Evolutionary conservation across 2,797 vertebrate species (phyloP), one percentile per base, ranked within the genome.

Genomic region (Cryptoprocta ferox): DNA sequence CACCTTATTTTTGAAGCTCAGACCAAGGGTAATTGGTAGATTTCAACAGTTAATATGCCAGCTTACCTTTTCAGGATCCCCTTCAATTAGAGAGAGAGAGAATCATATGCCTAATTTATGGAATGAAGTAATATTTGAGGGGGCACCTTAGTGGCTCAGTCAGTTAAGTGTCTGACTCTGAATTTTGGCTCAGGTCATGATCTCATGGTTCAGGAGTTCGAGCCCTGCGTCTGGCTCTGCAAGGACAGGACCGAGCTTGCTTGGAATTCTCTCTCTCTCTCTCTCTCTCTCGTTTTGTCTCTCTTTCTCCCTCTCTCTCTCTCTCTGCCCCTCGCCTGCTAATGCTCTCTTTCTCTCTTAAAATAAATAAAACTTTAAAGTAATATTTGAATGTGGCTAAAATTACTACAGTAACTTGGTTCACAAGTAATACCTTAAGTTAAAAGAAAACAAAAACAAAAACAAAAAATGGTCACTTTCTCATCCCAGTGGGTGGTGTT

Each of bases 371-470:
- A 59, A 59, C 21, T 59, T 59, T 80, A 75, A 81, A 48, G 59
- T 79, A 96, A 50, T 94, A 73, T 80, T 91, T 96, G 48, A 92
- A 11, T 32, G 30, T 73, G 76, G 32, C 61, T 89, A 32, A 78
- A 89, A 59, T 93, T 83, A 79, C 86, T 81, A 65, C 28, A 89
- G 7, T 84, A 28, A 76, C 71, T 93, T 91, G 12, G 75, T 89
- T 81, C 68, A 92, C 28, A 89, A 84, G 37, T 10, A 84, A 63
- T 91, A 50, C 18, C 61, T 97, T 82, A 79, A 88, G n/a, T 92
- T 93, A 89, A 87, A 96, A 86, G 61, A 70, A 81, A 79, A 86
- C 21, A 91, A 84, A 19, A 32, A 26, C 37, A 32, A 73, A 45
- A 70, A 50, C 48, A 15, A 53, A 53, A 48, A 35, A 30, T 8